phyloP scores from a whole-genome alignment of 2,888 invertebrate genomes.

The Acronicta alni region DNA sequence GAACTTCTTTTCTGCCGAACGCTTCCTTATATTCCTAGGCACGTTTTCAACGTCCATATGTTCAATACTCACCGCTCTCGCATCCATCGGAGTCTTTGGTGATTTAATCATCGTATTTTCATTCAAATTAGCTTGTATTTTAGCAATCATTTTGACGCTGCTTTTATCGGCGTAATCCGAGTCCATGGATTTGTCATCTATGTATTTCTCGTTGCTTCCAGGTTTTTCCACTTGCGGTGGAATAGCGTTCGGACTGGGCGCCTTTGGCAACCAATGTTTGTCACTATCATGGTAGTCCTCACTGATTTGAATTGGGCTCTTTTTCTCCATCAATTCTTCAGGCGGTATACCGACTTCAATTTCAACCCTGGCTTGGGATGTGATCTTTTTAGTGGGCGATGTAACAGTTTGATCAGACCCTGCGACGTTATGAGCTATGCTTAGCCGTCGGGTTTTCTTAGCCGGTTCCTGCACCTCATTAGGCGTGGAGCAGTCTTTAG shows the following conservation, averaged over 20 bases:
- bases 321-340: slow-evolving; percentile 64
- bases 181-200: slow-evolving; percentile 83
- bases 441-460: slow-evolving; percentile 56
- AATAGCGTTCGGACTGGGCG: slow-evolving; percentile 76
- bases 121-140: slow-evolving; percentile 85
- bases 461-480: slow-evolving; percentile 61
- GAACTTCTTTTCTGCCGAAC: slow-evolving; percentile 78
- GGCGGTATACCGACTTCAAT: slow-evolving; percentile 59
- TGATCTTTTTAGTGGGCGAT: slow-evolving; percentile 67
- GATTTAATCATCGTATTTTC: slow-evolving; percentile 88
- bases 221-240: slow-evolving; percentile 83
- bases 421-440: slow-evolving; percentile 47
- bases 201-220: slow-evolving; percentile 83
- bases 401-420: slow-evolving; percentile 49
- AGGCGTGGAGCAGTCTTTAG: slow-evolving; percentile 55
- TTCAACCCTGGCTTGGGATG: slow-evolving; percentile 41
- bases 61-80: slow-evolving; percentile 78
- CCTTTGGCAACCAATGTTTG: slow-evolving; percentile 81
- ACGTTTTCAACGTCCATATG: slow-evolving; percentile 76
- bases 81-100: slow-evolving; percentile 86
- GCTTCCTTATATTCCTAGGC: slow-evolving; percentile 72
- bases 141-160: slow-evolving; percentile 85
- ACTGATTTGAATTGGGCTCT: slow-evolving; percentile 64
- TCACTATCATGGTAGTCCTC: slow-evolving; percentile 74
- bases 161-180: slow-evolving; percentile 81